These are phyloP conservation scores for Anomalospiza imberbis DNA, from an alignment of 2,797 vertebrate species.

Conservation along the genomic window DNA sequence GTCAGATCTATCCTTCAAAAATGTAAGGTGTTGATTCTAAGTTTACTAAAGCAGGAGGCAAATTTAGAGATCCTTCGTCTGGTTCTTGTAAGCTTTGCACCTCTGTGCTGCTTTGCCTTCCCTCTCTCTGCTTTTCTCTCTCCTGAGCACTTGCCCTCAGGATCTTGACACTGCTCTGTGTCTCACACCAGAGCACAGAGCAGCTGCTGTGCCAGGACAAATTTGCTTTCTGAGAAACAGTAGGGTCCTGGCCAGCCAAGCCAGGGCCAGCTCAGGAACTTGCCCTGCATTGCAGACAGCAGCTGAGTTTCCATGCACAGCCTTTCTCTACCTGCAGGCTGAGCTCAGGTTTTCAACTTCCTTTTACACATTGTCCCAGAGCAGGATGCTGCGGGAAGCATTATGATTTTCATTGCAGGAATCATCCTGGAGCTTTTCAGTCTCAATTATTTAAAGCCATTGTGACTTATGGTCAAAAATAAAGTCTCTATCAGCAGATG, in stretches of 20 bases:
- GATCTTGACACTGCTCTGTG: background rate
- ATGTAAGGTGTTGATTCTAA: background rate
- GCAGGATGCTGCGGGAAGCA: background rate
- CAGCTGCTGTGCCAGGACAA: background rate
- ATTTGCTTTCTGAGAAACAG: background rate
- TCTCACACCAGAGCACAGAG: background rate
- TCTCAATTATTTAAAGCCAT: constrained; percentile 13
- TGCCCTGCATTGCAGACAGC: background rate
- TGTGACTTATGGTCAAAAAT: background rate
- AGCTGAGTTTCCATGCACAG: background rate
- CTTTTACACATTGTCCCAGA: background rate
- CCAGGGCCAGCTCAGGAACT: background rate
- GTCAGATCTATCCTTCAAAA: background rate
- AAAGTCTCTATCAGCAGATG: background rate
- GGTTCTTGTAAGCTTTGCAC: background rate
- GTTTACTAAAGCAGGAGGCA: background rate
- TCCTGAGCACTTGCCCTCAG: background rate
- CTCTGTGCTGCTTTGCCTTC: background rate
- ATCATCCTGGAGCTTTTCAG: background rate
- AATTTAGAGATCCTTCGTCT: background rate
- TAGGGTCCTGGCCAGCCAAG: background rate
- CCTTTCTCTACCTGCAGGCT: background rate
- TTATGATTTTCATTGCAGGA: background rate
- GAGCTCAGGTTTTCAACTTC: background rate
- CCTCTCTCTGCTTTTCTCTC: background rate